Base-by-base conservation (phyloP, 2,888 invertebrate genomes). In the Epirrita christyi region DNA sequence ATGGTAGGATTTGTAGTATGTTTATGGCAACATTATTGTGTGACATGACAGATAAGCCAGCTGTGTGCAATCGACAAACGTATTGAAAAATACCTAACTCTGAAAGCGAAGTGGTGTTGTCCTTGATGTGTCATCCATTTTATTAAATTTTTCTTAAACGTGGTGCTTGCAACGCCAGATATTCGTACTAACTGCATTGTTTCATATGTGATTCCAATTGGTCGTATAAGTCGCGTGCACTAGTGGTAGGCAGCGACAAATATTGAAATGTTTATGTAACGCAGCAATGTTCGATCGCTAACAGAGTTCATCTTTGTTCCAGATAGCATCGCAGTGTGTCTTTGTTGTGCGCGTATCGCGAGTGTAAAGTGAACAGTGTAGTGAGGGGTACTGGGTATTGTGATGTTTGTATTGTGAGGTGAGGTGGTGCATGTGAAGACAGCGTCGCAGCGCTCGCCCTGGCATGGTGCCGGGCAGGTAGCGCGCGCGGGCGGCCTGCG, bases 401-500 rank as follows among this genome's bases (percentile, higher is more conserved):
- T 76, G 71, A 76, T 78, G 76, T 71, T 66, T 68, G 59, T 37
- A 42, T 60, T 59, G 71, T 72, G 73, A 61, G 59, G 58, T 55
- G 67, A 64, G 71, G 71, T 72, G 73, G 88, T 88, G 90, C 74
- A 88, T 89, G 90, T 80, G 69, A 77, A 82, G 77, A 75, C 81
- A 78, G 83, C 76, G 83, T 82, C 71, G 68, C 83, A 83, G 84
- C 83, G 83, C 85, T 83, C 79, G 83, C 86, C 86, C 85, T 87
- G 91, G 91, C 89, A 92, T 92, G 92, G 91, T 90, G 86, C 92
- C 90, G 85, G 91, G 88, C 86, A 91, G 91, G 91, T 91, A 92
- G 92, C 91, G 89, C 88, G 91, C 91, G 89, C 90, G 88, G 91
- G 90, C 82, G 89, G 92, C 92, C 89, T 88, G 87, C 90, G 90